Evolutionary conservation across 1,140 invertebrate species (phyloP), one percentile per base, ranked within the genome.

Genomic region (Hyles vespertilio): DNA sequence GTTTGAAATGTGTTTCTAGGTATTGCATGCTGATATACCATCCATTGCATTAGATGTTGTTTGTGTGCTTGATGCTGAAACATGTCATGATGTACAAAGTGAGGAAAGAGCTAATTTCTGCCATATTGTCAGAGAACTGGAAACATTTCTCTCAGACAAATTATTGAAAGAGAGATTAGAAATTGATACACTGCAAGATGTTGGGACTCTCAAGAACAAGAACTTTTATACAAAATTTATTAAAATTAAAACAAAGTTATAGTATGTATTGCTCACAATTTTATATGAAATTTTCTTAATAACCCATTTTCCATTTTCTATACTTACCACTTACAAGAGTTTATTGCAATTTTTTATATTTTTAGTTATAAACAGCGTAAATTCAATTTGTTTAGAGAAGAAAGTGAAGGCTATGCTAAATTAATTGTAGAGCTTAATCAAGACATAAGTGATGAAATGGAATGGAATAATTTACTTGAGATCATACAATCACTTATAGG

Each of bases 351-450:
- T 8, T 47, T 47, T 48, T 48, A 9, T 48, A 12, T n/a, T 93
- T 94, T 65, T 88, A 99, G 98, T 87, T 99, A 99, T 84, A 99
- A 99, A 85, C 99, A 99, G 85, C 94, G 98, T 69, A 99, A 99
- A 78, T 99, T 99, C 85, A 99, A 99, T 91, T 91, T 99, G 60
- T 96, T 99, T 77, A 92, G 98, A 53, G 99, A 99, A 91, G 99
- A 99, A 89, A 98, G 95, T 90, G 99, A 99, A 93, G 99, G 99
- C 3, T 99, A 98, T 90, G 95, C 98, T 3, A 99, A 99, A 89
- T 91, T 99, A 5, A 95, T 99, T 45, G 95, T 96, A n/a, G 98
- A 99, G 91, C 90, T 99, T 58, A 98, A 96, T 92, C 96, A 97
- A 85, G 94, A 97, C 77, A 92, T 95, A 68, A 92, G 92, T 46